A percentile compares a stretch with the other conserved stretches of the same genome.
phyloP scores from a whole-genome alignment of 2,888 invertebrate genomes.

The Limnephilus rhombicus region DNA sequence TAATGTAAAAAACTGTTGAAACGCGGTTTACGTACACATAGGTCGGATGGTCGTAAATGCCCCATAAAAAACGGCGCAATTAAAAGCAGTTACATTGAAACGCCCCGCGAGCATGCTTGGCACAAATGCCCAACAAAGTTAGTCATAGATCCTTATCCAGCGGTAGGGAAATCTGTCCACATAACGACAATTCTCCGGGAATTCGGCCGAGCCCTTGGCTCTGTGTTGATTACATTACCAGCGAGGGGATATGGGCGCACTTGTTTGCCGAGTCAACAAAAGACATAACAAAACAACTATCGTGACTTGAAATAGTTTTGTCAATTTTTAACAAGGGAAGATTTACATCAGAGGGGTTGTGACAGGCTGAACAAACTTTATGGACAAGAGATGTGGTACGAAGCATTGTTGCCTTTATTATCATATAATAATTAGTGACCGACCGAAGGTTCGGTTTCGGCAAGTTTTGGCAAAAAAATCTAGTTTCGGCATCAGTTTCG shows the following conservation, averaged over 20 bases:
- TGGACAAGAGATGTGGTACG: neutral
- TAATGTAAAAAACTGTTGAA: too few relatives aligned
- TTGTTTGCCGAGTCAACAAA: neutral
- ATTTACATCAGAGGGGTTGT: neutral
- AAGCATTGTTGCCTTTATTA: neutral
- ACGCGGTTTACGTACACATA: neutral
- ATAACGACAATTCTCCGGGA: slow-evolving; percentile 34
- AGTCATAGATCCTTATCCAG: slow-evolving; percentile 62
- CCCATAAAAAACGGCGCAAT: slow-evolving; percentile 14
- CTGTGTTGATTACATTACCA: slow-evolving; percentile 21
- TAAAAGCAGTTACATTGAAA: neutral
- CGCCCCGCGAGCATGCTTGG: slow-evolving; percentile 4
- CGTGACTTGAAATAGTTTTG: neutral
- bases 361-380: neutral
- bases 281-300: neutral
- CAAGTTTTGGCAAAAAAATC: too few relatives aligned
- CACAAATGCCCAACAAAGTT: slow-evolving; percentile 16
- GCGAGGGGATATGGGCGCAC: slow-evolving; percentile 12
- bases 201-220: slow-evolving; percentile 25
- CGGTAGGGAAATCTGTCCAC: slow-evolving; percentile 44
- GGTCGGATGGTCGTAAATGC: neutral
- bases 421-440: neutral
- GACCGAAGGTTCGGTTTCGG: too few relatives aligned
- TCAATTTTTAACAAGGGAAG: slow-evolving; percentile 5
- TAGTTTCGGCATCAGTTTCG: too few relatives aligned